phyloP scores from a whole-genome alignment of 2,113 vertebrate species.

The Aleadryas rufinucha region DNA sequence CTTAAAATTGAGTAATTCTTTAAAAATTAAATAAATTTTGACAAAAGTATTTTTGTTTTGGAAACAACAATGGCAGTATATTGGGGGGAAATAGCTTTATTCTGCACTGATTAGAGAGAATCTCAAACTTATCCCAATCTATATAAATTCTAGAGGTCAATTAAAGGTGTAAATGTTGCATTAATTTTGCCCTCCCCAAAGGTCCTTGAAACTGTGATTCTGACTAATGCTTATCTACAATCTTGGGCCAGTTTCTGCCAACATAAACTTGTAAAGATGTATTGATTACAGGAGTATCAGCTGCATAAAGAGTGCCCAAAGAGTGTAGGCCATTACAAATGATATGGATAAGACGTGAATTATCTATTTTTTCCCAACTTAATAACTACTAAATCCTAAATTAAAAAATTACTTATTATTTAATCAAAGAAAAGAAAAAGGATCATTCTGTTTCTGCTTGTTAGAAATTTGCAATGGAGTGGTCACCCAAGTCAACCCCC shows the following conservation, averaged over 20 bases:
- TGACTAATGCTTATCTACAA: neutral
- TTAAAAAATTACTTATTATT: neutral
- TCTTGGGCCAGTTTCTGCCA: neutral
- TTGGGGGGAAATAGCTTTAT: neutral
- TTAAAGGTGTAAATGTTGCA: neutral
- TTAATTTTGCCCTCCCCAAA: neutral
- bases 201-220: neutral
- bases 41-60: neutral
- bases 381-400: neutral
- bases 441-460: neutral
- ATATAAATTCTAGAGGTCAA: neutral
- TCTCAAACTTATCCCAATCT: neutral
- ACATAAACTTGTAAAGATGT: fast-evolving
- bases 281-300: neutral
- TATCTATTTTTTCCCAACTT: neutral
- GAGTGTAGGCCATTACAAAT: neutral
- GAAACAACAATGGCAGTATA: neutral
- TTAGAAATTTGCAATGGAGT: neutral
- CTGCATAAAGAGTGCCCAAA: neutral
- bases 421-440: neutral
- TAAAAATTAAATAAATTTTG: neutral
- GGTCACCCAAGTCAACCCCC: neutral
- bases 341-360: neutral
- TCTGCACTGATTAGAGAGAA: neutral
- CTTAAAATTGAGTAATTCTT: neutral